Percentiles rank a stretch among this genome's conserved stretches.
These are phyloP conservation scores for Agapornis canus DNA, from an alignment of 2,797 vertebrate genomes.

Conservation along the genomic window DNA sequence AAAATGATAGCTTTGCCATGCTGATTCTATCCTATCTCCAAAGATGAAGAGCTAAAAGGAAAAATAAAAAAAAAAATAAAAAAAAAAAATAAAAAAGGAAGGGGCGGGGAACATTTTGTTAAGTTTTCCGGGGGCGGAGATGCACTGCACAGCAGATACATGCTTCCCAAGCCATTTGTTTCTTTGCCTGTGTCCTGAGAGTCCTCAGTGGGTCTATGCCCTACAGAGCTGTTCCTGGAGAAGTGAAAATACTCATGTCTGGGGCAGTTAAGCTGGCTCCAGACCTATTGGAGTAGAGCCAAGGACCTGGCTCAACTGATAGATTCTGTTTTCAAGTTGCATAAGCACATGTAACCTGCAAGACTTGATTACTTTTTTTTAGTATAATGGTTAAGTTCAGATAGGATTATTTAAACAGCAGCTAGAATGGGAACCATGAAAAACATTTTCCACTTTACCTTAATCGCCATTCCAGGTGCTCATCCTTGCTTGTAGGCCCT, in stretches of 20 bases:
- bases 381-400: constrained; percentile 3
- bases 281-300: constrained; percentile 15
- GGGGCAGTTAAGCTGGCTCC: constrained; percentile 33
- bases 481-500: not conserved
- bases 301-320: constrained; percentile 50
- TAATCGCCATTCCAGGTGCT: not conserved
- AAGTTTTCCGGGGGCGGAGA: not conserved
- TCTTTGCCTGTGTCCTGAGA: not conserved
- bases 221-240: not conserved
- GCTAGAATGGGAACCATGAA: not conserved
- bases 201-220: not conserved
- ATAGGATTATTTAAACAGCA: constrained; percentile 23
- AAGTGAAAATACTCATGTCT: constrained; percentile 18
- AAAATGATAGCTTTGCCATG: not conserved
- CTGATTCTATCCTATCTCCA: not conserved
- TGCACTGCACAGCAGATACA: not conserved
- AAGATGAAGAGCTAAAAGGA: not conserved
- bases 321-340: constrained; percentile 57
- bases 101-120: not conserved
- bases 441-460: not conserved
- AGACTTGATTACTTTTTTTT: constrained; percentile 12
- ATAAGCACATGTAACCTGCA: not conserved
- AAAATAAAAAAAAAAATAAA: too few species aligned
- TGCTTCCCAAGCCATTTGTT: not conserved
- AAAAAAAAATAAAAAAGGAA: not conserved